phyloP scores from a whole-genome alignment of 2,113 vertebrate species.

The Corythoichthys haematopterus region DNA sequence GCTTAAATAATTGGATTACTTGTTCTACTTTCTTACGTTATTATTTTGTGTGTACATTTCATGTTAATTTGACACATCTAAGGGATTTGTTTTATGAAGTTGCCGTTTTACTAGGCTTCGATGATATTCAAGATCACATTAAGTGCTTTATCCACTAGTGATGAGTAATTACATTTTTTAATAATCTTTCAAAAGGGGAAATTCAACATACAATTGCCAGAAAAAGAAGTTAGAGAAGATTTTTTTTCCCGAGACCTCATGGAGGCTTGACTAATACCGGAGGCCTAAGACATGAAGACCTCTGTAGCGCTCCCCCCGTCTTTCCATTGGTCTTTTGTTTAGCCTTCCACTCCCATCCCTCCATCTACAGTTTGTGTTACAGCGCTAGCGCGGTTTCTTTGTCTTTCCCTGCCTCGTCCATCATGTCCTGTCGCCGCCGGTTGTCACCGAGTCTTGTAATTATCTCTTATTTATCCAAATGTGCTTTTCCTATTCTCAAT shows the following conservation, averaged over 20 bases:
- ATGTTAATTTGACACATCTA: no score
- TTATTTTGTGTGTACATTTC: no score
- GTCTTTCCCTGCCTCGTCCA: constrained; percentile 59
- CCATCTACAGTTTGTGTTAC: constrained; percentile 62
- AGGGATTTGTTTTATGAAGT: no score
- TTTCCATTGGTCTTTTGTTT: constrained; percentile 53
- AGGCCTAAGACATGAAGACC: constrained; percentile 49
- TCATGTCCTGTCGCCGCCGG: constrained; percentile 68
- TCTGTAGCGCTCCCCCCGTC: constrained; percentile 21
- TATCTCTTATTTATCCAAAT: constrained; percentile 68
- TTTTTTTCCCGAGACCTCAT: neutral
- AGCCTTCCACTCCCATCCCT: constrained; percentile 46
- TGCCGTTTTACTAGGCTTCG: no score
- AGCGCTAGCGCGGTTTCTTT: constrained; percentile 38
- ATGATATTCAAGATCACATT: no score
- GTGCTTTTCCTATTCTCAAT: constrained; percentile 43
- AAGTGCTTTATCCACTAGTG: no score
- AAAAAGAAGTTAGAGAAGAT: no score
- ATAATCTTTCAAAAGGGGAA: neutral
- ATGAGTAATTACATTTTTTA: no score
- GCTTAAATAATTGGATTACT: no score
- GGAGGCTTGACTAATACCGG: constrained; percentile 28
- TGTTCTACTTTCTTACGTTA: no score
- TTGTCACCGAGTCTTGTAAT: constrained; percentile 60
- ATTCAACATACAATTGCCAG: neutral